These are phyloP conservation scores for Rutilus rutilus DNA, from an alignment of 2,113 vertebrate genomes.

Conservation along the genomic window DNA sequence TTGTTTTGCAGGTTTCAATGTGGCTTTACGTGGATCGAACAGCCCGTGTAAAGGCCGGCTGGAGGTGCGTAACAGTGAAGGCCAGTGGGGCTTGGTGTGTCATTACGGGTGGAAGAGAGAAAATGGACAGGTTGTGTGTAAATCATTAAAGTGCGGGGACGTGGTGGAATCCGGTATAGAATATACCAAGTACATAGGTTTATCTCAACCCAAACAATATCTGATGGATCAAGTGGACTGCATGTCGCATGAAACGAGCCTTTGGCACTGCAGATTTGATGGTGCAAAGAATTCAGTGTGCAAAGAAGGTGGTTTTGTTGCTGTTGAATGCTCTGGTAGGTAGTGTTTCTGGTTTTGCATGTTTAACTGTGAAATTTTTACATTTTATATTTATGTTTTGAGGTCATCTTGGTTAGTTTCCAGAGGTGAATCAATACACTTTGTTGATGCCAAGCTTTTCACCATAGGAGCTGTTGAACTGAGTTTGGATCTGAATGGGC, in stretches of 20 bases:
- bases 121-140: constrained; percentile 63
- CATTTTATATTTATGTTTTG: neutral
- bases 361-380: neutral
- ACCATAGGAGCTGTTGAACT: constrained; percentile 50
- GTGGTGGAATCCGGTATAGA: fast-evolving
- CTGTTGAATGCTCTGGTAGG: constrained; percentile 55
- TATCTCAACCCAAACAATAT: neutral
- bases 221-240: constrained; percentile 44
- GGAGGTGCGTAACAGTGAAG: fast-evolving
- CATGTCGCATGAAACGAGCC: neutral
- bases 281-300: too few relatives aligned
- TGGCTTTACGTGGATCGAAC: constrained; percentile 23
- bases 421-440: neutral
- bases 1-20: neutral
- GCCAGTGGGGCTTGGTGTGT: constrained; percentile 44
- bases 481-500: constrained; percentile 36
- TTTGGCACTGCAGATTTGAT: neutral
- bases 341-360: neutral
- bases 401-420: neutral
- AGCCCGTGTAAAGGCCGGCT: constrained; percentile 64
- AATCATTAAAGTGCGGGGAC: constrained; percentile 25
- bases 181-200: too few relatives aligned
- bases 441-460: constrained; percentile 1
- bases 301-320: neutral
- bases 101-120: fast-evolving